Evolutionary conservation across 2,888 invertebrate species (phyloP).

Genomic region (Noctua fimbriata): DNA sequence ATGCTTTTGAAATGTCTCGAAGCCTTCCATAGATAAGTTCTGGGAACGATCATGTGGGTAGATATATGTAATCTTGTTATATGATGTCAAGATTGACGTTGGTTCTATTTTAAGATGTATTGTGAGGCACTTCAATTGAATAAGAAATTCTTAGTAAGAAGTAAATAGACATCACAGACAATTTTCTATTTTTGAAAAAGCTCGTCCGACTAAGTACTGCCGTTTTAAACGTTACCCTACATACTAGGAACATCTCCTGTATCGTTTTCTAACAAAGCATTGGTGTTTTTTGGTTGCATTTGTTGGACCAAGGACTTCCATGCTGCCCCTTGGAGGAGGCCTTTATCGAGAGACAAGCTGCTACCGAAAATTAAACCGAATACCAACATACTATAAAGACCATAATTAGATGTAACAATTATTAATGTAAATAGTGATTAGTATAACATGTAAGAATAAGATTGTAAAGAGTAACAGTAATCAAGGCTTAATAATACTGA

Average conservation of each 20-base stretch:
- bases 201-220: neutral
- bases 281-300: neutral
- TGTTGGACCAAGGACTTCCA: no score
- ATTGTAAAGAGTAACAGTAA: no score
- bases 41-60: slow-evolving; percentile 26
- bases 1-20: slow-evolving; percentile 28
- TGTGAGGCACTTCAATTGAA: neutral
- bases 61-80: neutral
- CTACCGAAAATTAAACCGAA: no score
- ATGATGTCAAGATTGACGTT: neutral
- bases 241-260: no score
- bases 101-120: slow-evolving; percentile 1
- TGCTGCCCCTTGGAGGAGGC: no score
- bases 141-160: neutral
- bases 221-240: neutral
- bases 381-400: no score
- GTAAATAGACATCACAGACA: neutral
- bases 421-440: no score
- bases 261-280: neutral
- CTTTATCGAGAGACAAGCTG: no score
- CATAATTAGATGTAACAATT: no score
- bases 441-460: no score
- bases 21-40: slow-evolving; percentile 20
- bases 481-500: no score
- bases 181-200: neutral